Evolutionary conservation across 1,140 invertebrate genomes (phyloP).

Genomic region (Arctopsyche grandis): DNA sequence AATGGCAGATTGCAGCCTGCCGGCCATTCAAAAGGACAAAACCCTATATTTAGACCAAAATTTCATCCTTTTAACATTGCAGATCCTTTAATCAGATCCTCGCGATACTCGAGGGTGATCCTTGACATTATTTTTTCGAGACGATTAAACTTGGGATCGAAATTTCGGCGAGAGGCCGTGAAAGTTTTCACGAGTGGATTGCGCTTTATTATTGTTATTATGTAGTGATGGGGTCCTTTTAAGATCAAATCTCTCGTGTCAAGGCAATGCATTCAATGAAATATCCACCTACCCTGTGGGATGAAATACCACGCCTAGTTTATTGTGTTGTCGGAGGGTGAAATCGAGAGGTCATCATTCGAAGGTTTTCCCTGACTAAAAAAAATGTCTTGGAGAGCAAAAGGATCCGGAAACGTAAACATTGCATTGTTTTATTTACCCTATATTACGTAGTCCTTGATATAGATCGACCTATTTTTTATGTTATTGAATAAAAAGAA

Average conservation of each 20-base stretch:
- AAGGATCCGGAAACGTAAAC: neutral
- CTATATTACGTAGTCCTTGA: neutral
- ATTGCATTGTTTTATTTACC: conserved; percentile 1
- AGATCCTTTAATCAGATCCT: neutral
- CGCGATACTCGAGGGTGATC: neutral
- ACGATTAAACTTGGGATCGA: neutral
- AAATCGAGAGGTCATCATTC: no score
- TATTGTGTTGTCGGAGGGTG: no score
- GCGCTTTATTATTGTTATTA: neutral
- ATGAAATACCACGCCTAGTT: no score
- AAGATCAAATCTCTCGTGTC: conserved; percentile 1
- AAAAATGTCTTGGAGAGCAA: no score
- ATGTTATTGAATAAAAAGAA: neutral
- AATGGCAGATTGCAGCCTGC: no score
- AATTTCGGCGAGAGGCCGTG: neutral
- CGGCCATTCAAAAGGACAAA: no score
- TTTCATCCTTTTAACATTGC: no score
- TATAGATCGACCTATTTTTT: neutral
- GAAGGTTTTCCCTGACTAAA: no score
- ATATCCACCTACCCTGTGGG: no score
- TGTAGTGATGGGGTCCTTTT: neutral
- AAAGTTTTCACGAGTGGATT: neutral
- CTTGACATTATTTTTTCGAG: conserved; percentile 4
- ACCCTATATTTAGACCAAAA: no score
- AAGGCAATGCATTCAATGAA: conserved; percentile 19